Conservation (phyloP, 1,140 invertebrate genomes). For the Eurytemora carolleeae region DNA sequence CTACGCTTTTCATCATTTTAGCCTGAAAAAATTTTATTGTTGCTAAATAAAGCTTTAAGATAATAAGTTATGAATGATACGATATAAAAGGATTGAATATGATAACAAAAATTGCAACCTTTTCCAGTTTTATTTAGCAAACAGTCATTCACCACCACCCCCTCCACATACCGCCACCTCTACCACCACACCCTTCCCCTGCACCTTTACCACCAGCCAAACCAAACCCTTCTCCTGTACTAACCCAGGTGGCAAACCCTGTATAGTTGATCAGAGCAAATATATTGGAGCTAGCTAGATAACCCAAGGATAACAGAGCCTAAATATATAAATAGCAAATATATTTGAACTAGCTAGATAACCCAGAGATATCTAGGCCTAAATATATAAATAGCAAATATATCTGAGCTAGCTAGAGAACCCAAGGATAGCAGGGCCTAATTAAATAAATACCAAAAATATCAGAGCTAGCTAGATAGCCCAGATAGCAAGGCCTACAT, state of each 20-base stretch:
- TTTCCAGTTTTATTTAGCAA: neutral
- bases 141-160: neutral
- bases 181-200: neutral
- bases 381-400: neutral
- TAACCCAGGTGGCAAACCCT: slow-evolving; percentile 16
- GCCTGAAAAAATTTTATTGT: too few relatives aligned
- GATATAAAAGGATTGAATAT: neutral
- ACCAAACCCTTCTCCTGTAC: neutral
- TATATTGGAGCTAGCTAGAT: slow-evolving; percentile 12
- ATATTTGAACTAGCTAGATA: slow-evolving; percentile 13
- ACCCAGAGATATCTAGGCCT: slow-evolving; percentile 13
- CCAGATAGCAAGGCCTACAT: too few relatives aligned
- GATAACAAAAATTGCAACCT: neutral
- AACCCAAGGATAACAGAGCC: slow-evolving; percentile 13
- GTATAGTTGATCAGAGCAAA: slow-evolving; percentile 14
- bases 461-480: neutral
- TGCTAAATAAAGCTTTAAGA: slow-evolving; percentile 7
- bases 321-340: neutral
- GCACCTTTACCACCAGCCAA: too few relatives aligned
- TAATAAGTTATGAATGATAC: neutral
- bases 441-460: neutral
- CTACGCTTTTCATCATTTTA: too few relatives aligned
- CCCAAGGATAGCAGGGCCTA: too few relatives aligned
- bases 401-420: neutral
- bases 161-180: neutral